These are phyloP conservation scores for Columba guinea DNA, from an alignment of 2,797 vertebrate species.

Conservation along the genomic window DNA sequence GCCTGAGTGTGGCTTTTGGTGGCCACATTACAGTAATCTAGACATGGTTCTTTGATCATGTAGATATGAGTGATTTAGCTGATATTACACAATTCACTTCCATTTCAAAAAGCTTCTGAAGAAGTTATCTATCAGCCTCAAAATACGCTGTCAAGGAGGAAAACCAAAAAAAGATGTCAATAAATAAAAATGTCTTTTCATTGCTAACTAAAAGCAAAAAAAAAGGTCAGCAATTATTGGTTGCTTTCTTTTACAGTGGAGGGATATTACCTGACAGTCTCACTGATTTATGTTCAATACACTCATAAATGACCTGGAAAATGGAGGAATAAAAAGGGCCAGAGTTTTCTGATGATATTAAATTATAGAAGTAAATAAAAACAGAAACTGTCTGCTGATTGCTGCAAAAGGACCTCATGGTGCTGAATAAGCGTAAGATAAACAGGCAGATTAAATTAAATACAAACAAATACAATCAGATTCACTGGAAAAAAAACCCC, in stretches of 20 bases:
- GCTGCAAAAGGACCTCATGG: background rate
- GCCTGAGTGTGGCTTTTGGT: background rate
- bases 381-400: background rate
- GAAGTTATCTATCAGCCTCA: background rate
- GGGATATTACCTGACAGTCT: background rate
- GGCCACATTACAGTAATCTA: background rate
- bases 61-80: background rate
- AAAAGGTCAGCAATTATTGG: background rate
- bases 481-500: background rate
- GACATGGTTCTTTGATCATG: background rate
- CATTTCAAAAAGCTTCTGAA: background rate
- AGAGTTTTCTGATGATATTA: background rate
- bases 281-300: background rate
- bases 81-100: background rate
- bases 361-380: background rate
- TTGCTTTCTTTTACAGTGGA: background rate
- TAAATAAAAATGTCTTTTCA: background rate
- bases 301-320: background rate
- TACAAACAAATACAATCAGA: background rate
- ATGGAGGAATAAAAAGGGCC: background rate
- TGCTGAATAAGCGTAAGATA: background rate
- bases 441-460: background rate
- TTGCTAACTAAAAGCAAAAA: background rate
- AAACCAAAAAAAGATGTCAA: background rate
- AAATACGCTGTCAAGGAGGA: background rate